These are phyloP conservation scores for Chloroceryle amazona DNA, from an alignment of 2,797 vertebrate genomes.

Conservation along the genomic window DNA sequence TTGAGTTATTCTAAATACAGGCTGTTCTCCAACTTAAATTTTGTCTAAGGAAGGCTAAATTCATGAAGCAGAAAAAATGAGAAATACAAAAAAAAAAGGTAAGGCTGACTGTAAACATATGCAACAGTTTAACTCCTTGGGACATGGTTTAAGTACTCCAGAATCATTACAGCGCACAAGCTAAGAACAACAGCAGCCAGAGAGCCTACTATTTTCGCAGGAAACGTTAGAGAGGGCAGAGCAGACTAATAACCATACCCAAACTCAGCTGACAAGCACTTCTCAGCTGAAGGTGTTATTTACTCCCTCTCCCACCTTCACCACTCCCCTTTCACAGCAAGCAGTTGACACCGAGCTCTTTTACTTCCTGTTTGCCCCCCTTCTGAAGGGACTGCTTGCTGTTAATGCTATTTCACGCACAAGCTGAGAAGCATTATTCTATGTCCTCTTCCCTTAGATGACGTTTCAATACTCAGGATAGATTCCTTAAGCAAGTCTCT, in stretches of 20 bases:
- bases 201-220: slow-evolving; percentile 20
- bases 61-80: neutral
- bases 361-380: slow-evolving; percentile 2
- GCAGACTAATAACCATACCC: neutral
- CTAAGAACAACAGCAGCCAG: neutral
- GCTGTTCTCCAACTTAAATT: neutral
- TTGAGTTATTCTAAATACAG: neutral
- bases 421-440: slow-evolving; percentile 58
- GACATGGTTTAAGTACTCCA: neutral
- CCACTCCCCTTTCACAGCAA: neutral
- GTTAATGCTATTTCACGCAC: slow-evolving; percentile 23
- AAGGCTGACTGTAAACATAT: neutral
- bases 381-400: neutral
- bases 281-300: slow-evolving; percentile 4
- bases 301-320: slow-evolving; percentile 21
- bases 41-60: neutral
- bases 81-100: neutral
- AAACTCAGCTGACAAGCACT: neutral
- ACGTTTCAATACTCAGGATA: slow-evolving; percentile 12
- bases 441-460: slow-evolving; percentile 3
- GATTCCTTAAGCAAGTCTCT: neutral
- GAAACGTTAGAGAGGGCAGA: neutral
- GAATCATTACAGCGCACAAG: neutral
- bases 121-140: neutral
- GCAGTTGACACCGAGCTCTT: slow-evolving; percentile 19